Evolutionary conservation across 2,888 invertebrate species (phyloP), one percentile per base, ranked within the genome.

Genomic region (Neoaliturus tenellus): DNA sequence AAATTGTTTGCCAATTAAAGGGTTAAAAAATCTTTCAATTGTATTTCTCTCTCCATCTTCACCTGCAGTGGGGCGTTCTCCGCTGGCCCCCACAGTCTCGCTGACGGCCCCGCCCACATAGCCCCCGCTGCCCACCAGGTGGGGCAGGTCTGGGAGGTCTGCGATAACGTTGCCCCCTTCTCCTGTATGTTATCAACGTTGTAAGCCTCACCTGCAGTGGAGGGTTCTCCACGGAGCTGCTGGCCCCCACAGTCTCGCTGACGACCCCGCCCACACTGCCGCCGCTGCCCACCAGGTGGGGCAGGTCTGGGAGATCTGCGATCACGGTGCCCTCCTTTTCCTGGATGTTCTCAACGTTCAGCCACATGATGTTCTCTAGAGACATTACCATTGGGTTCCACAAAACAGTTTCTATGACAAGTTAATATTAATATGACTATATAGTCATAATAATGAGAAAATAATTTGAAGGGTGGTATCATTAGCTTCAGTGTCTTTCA

Each of bases 211-310:
- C 89, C 87, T 89, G 89, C 86, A 92, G 91, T 1, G 93, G 93
- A 83, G 92, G 91, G 80, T 91, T 91, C 87, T 90, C 91, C 89
- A 94, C 93, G 80, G 85, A 86, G 85, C 87, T 88, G 83, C 95
- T 93, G 28, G 95, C 96, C 20, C 97, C 98, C 0, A 98, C 98
- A 0, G 96, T 97, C 90, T 96, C 94, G 85, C 97, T 97, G 80
- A 99, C 98, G 81, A 99, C 98, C 0, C 98, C 99, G 20, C 99
- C 99, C 17, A 99, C 99, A 86, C 98, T 97, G 89, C 98, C 98
- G 0, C 99, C 99, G 90, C 97, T 97, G 84, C 98, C 96, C 82
- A 98, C 97, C 87, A 98, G 92, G 86, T 97, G 96, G 1, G 97
- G 97, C 81, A 97, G 95, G 90, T 97, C 97, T 0, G 97, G 96